These are phyloP conservation scores for Bombus affinis DNA, from an alignment of 1,140 invertebrate genomes.

Conservation along the genomic window DNA sequence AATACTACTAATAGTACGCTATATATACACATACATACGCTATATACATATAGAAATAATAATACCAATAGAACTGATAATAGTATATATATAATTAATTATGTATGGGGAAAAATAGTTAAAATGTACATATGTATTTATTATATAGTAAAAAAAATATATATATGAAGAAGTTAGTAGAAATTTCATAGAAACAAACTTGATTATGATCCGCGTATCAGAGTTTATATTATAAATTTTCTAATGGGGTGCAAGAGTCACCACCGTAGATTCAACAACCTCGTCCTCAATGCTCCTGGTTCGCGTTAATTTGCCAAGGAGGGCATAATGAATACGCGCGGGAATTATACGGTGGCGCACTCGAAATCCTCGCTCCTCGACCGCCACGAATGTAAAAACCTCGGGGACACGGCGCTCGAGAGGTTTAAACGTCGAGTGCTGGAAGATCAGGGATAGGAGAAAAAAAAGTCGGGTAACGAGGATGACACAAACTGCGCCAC, in stretches of 20 bases:
- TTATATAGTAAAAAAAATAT: no score
- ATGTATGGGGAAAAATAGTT: no score
- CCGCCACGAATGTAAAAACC: neutral
- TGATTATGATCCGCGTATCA: neutral
- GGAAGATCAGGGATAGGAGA: neutral
- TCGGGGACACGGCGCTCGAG: neutral
- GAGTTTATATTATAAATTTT: neutral
- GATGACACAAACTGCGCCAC: conserved; percentile 1
- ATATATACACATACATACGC: no score
- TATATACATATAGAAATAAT: no score
- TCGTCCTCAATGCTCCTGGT: neutral
- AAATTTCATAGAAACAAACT: neutral
- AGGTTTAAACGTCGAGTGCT: conserved; percentile 13
- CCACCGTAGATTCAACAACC: neutral
- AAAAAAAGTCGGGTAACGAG: conserved; percentile 19
- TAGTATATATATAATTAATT: no score
- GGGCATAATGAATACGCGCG: conserved; percentile 10
- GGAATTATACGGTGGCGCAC: neutral
- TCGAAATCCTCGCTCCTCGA: conserved; percentile 2
- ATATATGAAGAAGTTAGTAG: no score
- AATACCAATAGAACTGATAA: no score
- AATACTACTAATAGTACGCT: no score
- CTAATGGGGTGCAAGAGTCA: neutral
- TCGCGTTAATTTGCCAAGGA: conserved; percentile 16
- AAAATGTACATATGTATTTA: no score